Evolutionary conservation across 2,113 vertebrate species (phyloP).

Genomic region (Phaethon lepturus): DNA sequence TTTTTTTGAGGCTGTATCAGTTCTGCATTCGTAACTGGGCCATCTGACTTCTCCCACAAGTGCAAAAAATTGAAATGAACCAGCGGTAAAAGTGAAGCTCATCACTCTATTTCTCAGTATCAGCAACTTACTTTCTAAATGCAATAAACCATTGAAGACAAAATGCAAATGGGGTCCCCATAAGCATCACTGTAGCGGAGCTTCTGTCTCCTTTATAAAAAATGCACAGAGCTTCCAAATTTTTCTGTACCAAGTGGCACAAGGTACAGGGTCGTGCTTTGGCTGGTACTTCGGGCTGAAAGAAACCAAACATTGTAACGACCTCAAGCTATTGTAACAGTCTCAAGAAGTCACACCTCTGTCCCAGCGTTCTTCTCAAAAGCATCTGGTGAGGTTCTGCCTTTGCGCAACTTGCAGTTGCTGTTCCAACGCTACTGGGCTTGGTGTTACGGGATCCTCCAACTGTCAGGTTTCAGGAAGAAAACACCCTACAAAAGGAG

Average conservation of each 20-base stretch:
- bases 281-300: not conserved
- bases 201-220: not conserved
- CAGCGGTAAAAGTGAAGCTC: not conserved
- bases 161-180: not conserved
- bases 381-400: not conserved
- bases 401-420: not conserved
- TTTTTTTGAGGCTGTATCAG: not conserved
- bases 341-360: not conserved
- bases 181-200: not conserved
- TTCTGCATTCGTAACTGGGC: not conserved
- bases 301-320: not conserved
- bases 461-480: not conserved
- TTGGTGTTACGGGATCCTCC: not conserved
- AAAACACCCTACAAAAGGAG: not conserved
- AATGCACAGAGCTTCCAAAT: not conserved
- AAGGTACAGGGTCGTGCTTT: not conserved
- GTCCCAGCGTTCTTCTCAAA: not conserved
- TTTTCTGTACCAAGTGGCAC: fast-evolving
- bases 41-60: not conserved
- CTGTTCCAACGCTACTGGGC: not conserved
- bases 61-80: not conserved
- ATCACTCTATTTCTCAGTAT: not conserved
- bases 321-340: not conserved
- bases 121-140: not conserved
- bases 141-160: not conserved